Evolutionary conservation across 2,113 vertebrate genomes (phyloP), one percentile per base, ranked within the genome.

Genomic region (Strigops habroptila): DNA sequence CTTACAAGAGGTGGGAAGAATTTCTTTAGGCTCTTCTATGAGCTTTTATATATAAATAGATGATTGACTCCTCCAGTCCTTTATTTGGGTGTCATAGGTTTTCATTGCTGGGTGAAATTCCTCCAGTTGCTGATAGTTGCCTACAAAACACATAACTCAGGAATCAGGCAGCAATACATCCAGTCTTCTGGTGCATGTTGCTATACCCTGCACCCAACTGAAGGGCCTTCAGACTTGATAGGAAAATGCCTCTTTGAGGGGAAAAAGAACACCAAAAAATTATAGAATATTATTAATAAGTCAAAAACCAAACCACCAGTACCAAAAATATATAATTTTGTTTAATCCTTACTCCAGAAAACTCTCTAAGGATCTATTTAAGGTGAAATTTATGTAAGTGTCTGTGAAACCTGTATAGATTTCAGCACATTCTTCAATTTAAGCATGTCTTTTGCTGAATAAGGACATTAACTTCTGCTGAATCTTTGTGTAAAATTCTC

Each of bases 371-470:
- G 23, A 6, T 73, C 18, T 46, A 37, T 75, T 82, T 73, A 86
- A 44, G 1, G 0, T 82, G 65, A 76, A 76, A 76, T 82, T 57
- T 60, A 17, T 71, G 33, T 68, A 60, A 43, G 37, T 41, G 30
- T 57, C 80, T 71, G 39, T 90, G 67, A 84, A 94, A 79, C 33
- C 52, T 73, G n/a, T 35, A 49, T n/a, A 63, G 62, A 43, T 75
- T 73, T 93, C 86, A 94, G 70, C 70, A 35, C 28, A 43, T 88
- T 92, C 65, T 82, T 95, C 88, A 74, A 35, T 68, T 93, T 87
- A 78, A 84, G 27, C 39, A 14, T 76, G 33, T 62, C 17, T 79
- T 95, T 63, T 89, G 53, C 83, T 91, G 77, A 96, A 77, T 79
- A 81, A 86, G 82, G 71, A 15, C 5, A 1, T 84, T 35, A 75